phyloP scores from a whole-genome alignment of 1,140 invertebrate species.

The Bombus waltoni region DNA sequence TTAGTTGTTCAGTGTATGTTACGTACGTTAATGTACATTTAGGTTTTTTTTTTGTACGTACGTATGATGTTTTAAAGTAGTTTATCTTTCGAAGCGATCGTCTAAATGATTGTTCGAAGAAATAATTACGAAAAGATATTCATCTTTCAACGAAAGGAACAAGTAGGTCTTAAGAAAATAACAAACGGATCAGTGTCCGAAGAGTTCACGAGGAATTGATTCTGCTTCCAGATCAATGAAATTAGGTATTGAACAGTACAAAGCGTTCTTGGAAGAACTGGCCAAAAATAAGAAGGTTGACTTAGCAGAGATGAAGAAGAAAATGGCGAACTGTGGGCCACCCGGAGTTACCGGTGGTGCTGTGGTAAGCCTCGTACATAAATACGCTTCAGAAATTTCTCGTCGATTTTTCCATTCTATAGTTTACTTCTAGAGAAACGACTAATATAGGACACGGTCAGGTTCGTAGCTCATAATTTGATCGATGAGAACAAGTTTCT shows the following conservation, averaged over 20 bases:
- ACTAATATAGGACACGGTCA: not conserved
- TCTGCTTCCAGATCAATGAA: constrained; percentile 83
- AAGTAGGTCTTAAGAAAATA: too few relatives aligned
- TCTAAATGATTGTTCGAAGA: too few relatives aligned
- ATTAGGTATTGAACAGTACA: constrained; percentile 89
- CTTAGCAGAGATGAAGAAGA: constrained; percentile 88
- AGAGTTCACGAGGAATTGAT: not conserved
- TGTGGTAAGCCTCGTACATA: constrained; percentile 74
- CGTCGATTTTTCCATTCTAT: not conserved
- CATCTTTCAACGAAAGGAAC: too few relatives aligned
- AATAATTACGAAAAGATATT: too few relatives aligned
- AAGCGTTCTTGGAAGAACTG: constrained; percentile 91
- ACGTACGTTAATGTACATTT: too few relatives aligned
- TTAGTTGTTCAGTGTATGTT: too few relatives aligned
- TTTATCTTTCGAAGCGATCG: too few relatives aligned
- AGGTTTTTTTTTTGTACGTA: too few relatives aligned
- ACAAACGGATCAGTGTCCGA: too few relatives aligned
- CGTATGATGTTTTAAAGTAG: not conserved
- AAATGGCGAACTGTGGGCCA: constrained; percentile 89
- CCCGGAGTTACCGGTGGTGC: constrained; percentile 85
- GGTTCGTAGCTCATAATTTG: not conserved
- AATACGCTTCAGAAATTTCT: not conserved
- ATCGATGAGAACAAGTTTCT: constrained; percentile 1
- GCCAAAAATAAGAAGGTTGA: constrained; percentile 92
- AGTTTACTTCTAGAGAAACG: too few relatives aligned